Evolutionary conservation across 2,888 invertebrate genomes (phyloP).

Genomic region (Eupithecia tripunctaria): DNA sequence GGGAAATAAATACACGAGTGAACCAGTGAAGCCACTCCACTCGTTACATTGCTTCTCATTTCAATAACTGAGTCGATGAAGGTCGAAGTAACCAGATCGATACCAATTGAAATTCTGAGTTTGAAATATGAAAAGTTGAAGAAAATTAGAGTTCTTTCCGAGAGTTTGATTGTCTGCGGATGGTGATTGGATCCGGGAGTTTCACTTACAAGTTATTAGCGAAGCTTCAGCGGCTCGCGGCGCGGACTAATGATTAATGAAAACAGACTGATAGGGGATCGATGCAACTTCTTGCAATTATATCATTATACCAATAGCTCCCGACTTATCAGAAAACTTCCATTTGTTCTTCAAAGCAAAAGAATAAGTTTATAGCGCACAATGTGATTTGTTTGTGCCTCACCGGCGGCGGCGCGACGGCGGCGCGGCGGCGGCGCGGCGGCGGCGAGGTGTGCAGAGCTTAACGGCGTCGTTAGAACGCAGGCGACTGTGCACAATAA

Average conservation of each 20-base stretch:
- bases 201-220: conserved; percentile 45
- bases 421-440: no score
- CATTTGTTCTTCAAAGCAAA: no score
- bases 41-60: neutral
- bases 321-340: neutral
- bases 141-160: conserved; percentile 18
- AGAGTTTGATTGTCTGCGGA: conserved; percentile 24
- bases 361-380: no score
- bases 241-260: no score
- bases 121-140: conserved; percentile 29
- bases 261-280: no score
- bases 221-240: neutral
- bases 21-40: neutral
- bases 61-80: neutral
- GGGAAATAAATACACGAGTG: neutral
- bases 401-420: no score
- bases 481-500: neutral
- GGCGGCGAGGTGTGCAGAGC: no score
- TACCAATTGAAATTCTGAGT: conserved; percentile 17
- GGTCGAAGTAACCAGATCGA: conserved; percentile 12
- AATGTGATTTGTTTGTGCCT: no score
- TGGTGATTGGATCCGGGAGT: conserved; percentile 35
- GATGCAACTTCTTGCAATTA: no score
- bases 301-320: neutral
- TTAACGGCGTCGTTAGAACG: neutral